Percentiles rank a stretch among this genome's conserved stretches.
phyloP scores from a whole-genome alignment of 1,140 invertebrate genomes.

The Aphaenogaster rudis region DNA sequence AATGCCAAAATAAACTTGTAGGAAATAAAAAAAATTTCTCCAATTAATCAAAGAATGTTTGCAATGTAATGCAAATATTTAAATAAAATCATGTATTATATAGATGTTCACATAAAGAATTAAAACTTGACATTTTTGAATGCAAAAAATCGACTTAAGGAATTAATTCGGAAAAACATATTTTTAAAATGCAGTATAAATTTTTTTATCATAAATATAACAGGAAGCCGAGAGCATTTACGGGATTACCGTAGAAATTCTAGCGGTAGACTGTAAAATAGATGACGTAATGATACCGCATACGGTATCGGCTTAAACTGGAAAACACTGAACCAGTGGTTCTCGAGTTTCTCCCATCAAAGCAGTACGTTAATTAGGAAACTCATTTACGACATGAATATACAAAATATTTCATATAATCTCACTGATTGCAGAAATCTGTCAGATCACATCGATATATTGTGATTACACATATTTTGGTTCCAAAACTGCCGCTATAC shows the following conservation, averaged over 20 bases:
- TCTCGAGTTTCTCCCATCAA: conserved; percentile 1
- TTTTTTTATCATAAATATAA: background rate
- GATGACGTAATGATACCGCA: background rate
- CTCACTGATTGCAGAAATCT: background rate
- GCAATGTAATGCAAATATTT: background rate
- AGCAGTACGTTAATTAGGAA: background rate
- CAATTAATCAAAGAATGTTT: background rate
- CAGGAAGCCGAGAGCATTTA: background rate
- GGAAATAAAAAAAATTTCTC: background rate
- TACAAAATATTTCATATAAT: too few relatives aligned
- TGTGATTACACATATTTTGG: background rate
- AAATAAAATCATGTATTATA: background rate
- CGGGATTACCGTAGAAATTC: background rate
- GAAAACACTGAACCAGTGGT: background rate
- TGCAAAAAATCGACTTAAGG: too few relatives aligned
- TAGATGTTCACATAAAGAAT: background rate
- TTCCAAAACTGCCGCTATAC: background rate
- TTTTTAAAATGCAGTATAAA: background rate
- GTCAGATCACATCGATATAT: background rate
- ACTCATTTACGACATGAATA: background rate
- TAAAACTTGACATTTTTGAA: background rate
- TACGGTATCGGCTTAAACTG: background rate
- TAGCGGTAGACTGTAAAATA: conserved; percentile 15
- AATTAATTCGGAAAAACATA: background rate
- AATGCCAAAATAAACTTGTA: background rate